A percentile compares a stretch with the other conserved stretches of the same genome.
phyloP scores from a whole-genome alignment of 53 echinoderm and acorn worm genomes.

The Zoroaster sp. region DNA sequence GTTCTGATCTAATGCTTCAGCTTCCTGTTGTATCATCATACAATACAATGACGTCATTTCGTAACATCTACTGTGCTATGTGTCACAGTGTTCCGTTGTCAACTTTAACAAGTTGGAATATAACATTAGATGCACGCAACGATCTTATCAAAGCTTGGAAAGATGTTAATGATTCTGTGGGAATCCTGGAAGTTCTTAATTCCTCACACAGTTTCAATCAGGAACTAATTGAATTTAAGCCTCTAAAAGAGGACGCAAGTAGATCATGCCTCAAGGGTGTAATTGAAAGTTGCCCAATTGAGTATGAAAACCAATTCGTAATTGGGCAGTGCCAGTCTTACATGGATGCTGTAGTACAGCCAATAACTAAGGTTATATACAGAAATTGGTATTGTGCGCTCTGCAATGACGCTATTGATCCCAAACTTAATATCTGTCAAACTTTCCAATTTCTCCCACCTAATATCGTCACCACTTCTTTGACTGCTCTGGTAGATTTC shows the following conservation, averaged over 20 bases:
- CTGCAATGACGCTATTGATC: constrained; percentile 43
- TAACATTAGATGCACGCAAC: not conserved
- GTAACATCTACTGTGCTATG: constrained; percentile 41
- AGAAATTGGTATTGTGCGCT: constrained; percentile 71
- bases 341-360: not conserved
- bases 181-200: not conserved
- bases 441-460: not conserved
- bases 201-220: not conserved
- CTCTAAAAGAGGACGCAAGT: too few species aligned
- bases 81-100: constrained; percentile 22
- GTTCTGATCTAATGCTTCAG: not conserved
- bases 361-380: constrained; percentile 35
- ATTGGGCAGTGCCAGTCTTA: not conserved
- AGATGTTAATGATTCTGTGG: not conserved
- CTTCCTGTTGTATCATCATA: not conserved
- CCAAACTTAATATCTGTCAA: not conserved
- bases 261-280: not conserved
- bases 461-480: not conserved
- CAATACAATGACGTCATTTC: constrained; percentile 7
- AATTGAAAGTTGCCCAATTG: constrained; percentile 16
- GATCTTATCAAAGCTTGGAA: not conserved
- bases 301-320: not conserved
- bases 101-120: not conserved
- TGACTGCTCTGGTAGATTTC: constrained; percentile 41
- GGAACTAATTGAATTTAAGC: not conserved